Base-by-base conservation (phyloP, 2,113 vertebrate species). In the Corythornis vintsioides region DNA sequence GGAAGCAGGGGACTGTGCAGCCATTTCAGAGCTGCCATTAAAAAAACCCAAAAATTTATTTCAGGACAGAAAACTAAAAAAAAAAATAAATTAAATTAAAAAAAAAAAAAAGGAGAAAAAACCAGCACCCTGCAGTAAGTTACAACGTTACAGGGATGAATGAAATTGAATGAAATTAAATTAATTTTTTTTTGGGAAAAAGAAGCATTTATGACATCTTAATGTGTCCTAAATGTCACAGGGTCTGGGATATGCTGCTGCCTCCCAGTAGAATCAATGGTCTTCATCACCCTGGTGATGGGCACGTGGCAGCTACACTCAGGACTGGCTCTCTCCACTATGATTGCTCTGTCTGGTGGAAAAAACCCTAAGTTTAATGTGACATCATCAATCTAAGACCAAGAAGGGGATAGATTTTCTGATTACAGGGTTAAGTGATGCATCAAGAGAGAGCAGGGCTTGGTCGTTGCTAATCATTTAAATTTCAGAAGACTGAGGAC, bases 381-480 rank as follows among this genome's bases (percentile, higher is more conserved):
- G 97, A 96, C 97, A 96, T 96, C 97, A 96, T 97, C 97, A 95
- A 97, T 98, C 97, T 96, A 90, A 95, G 92, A 28, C 92, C 82
- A 84, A 91, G 92, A 94, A 88, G 18, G 43, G 95, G 94, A 97
- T 96, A 94, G 97, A 97, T 97, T 97, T 97, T 94, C 94, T 48
- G 94, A 97, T 97, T 97, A 97, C 26, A 25, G 83, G 96, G 96
- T 96, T 96, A 97, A 97, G 95, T 28, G 85, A 97, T 97, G 96
- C 95, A 95, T 95, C 97, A 96, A 92, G 81, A 86, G 83, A 83
- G 78, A 96, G 94, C 82, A 48, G 74, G 86, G 95, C 79, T 91
- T 95, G 96, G 94, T 93, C 96, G 89, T 91, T 97, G 96, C 96
- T 96, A 94, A 96, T 96, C 95, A 95, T 96, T 92, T 96, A 96